Conservation (phyloP, 1,140 invertebrate species). For the Heliconius eleuchia region DNA sequence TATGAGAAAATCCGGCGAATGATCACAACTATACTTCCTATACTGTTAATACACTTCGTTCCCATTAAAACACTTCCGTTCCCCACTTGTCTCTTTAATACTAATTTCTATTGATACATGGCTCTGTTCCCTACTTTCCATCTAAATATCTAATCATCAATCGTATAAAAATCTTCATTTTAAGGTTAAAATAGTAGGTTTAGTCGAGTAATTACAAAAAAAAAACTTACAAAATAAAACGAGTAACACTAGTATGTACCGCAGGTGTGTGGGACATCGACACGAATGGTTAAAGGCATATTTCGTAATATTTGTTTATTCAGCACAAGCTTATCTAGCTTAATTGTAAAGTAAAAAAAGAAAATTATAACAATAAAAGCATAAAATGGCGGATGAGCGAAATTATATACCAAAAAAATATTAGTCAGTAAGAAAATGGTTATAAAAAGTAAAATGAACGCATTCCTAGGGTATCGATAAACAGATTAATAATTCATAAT, state of each 20-base stretch:
- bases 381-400: not conserved
- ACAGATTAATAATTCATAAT: slow-evolving; percentile 13
- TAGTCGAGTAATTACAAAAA: not conserved
- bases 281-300: slow-evolving; percentile 39
- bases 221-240: not conserved
- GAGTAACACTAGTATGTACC: slow-evolving; percentile 44
- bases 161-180: too few relatives aligned
- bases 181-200: too few relatives aligned
- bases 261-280: slow-evolving; percentile 39
- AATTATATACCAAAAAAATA: not conserved
- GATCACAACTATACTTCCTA: too few relatives aligned
- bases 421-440: not conserved
- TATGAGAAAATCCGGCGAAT: too few relatives aligned
- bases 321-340: slow-evolving; percentile 20
- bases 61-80: too few relatives aligned
- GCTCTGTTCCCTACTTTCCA: too few relatives aligned
- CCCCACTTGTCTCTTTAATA: too few relatives aligned
- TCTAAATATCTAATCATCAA: too few relatives aligned
- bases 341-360: not conserved
- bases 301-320: slow-evolving; percentile 35
- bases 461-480: slow-evolving; percentile 15
- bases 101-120: too few relatives aligned
- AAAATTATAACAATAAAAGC: not conserved
- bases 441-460: not conserved
- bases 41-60: too few relatives aligned